phyloP scores from a whole-genome alignment of 2,888 invertebrate species.

The Lypha dubia region DNA sequence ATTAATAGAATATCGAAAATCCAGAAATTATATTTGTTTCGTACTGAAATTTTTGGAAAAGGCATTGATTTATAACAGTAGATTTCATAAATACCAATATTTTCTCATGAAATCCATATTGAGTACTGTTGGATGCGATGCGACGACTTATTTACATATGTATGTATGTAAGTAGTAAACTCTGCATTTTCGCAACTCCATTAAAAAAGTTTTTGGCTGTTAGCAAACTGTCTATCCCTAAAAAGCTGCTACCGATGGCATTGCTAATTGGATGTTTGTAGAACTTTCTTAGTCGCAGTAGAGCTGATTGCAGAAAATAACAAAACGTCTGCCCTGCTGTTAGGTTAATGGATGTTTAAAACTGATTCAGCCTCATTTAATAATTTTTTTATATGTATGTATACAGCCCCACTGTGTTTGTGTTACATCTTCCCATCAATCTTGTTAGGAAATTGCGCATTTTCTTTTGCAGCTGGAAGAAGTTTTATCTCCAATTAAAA shows the following conservation, averaged over 20 bases:
- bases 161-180: conserved; percentile 14
- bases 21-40: conserved; percentile 20
- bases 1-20: conserved; percentile 17
- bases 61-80: conserved; percentile 60
- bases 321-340: conserved; percentile 19
- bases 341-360: conserved; percentile 42
- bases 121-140: conserved; percentile 8
- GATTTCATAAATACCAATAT: conserved; percentile 69
- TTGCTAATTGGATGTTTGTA: conserved; percentile 40
- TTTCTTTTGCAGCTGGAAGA: conserved; percentile 14
- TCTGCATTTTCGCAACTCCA: conserved; percentile 33
- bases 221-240: conserved; percentile 10
- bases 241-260: not conserved
- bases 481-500: conserved; percentile 55
- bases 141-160: conserved; percentile 8
- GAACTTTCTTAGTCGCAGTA: conserved; percentile 43
- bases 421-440: conserved; percentile 37
- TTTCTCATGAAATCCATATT: conserved; percentile 47
- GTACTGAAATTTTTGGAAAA: conserved; percentile 62
- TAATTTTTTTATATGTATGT: conserved; percentile 1
- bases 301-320: conserved; percentile 15
- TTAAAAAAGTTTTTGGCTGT: not conserved
- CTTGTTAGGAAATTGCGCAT: conserved; percentile 26
- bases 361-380: conserved; percentile 51
- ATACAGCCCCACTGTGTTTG: conserved; percentile 13